These are phyloP conservation scores for Cosmia trapezina DNA, from an alignment of 2,888 invertebrate species.

Conservation along the genomic window DNA sequence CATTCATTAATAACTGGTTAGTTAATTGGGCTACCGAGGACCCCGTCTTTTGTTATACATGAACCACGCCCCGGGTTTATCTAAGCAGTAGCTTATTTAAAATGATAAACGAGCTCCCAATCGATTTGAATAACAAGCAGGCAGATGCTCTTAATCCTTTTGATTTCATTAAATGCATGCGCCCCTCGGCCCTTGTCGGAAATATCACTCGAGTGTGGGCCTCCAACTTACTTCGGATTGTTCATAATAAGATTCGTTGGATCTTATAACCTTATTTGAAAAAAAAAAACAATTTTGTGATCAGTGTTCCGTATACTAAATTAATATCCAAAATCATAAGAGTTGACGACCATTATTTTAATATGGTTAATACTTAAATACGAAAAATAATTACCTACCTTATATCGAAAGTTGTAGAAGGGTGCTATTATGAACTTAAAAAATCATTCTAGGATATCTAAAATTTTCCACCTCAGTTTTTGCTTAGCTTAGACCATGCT, in stretches of 20 bases:
- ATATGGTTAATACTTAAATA: not conserved
- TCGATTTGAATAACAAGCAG: conserved; percentile 90
- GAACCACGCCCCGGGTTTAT: conserved; percentile 89
- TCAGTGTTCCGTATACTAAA: conserved; percentile 35
- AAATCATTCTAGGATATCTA: not conserved
- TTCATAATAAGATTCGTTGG: conserved; percentile 81
- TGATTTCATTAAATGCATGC: conserved; percentile 91
- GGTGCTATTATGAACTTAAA: not conserved
- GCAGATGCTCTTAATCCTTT: conserved; percentile 91
- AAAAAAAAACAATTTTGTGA: conserved; percentile 33
- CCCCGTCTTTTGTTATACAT: conserved; percentile 86
- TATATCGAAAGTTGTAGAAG: not conserved
- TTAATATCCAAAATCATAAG: not conserved
- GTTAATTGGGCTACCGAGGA: conserved; percentile 86
- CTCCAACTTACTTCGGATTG: conserved; percentile 80
- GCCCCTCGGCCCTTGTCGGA: conserved; percentile 88
- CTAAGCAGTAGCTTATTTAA: conserved; percentile 90
- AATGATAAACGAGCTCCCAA: conserved; percentile 90
- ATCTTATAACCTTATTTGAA: conserved; percentile 72
- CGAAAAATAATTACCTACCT: not conserved
- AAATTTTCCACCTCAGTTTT: not conserved
- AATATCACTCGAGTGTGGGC: conserved; percentile 88
- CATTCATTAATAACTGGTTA: conserved; percentile 83
- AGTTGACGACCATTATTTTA: not conserved
- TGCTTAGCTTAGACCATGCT: not conserved